Conservation (phyloP, 2,113 vertebrate genomes). For the Lethenteron reissneri region DNA sequence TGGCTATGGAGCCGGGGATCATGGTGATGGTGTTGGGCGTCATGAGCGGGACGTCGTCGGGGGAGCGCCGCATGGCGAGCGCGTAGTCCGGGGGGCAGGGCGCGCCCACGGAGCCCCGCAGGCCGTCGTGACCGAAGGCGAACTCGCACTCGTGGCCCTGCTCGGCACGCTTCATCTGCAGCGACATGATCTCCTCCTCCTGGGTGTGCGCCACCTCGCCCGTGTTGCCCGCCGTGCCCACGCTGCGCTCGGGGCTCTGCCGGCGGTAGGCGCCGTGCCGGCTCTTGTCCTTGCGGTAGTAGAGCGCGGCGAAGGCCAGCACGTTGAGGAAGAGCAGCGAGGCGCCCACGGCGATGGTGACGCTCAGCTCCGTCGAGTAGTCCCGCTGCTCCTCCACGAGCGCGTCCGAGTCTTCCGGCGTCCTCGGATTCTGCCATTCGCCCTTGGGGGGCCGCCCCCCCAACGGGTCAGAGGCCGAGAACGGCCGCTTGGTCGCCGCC, state of each 20-base stretch:
- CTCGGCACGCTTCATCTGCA: constrained; percentile 81
- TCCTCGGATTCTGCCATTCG: too few relatives aligned
- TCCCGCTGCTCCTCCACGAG: constrained; percentile 75
- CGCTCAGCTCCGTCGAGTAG: constrained; percentile 92
- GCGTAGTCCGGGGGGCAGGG: constrained; percentile 2
- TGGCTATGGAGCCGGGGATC: constrained; percentile 33
- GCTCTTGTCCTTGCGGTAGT: constrained; percentile 96
- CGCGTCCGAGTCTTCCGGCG: background rate
- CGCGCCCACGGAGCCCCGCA: constrained; percentile 40
- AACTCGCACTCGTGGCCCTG: constrained; percentile 69
- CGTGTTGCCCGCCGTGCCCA: constrained; percentile 16
- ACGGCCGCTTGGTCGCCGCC: constrained; percentile 69
- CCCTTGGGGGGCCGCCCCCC: too few relatives aligned
- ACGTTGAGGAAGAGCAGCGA: constrained; percentile 93
- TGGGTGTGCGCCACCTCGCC: constrained; percentile 21
- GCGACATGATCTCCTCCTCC: constrained; percentile 63
- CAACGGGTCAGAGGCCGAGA: constrained; percentile 28
- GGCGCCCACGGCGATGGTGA: constrained; percentile 87
- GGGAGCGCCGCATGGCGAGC: constrained; percentile 24
- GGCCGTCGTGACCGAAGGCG: constrained; percentile 19
- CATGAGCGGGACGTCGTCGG: constrained; percentile 93
- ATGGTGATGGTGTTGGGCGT: constrained; percentile 98
- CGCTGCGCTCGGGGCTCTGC: constrained; percentile 22
- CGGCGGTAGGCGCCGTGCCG: constrained; percentile 30
- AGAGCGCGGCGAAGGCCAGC: constrained; percentile 80